These are phyloP conservation scores for Eptatretus atami DNA, from an alignment of 2,797 vertebrate genomes.

Conservation along the genomic window DNA sequence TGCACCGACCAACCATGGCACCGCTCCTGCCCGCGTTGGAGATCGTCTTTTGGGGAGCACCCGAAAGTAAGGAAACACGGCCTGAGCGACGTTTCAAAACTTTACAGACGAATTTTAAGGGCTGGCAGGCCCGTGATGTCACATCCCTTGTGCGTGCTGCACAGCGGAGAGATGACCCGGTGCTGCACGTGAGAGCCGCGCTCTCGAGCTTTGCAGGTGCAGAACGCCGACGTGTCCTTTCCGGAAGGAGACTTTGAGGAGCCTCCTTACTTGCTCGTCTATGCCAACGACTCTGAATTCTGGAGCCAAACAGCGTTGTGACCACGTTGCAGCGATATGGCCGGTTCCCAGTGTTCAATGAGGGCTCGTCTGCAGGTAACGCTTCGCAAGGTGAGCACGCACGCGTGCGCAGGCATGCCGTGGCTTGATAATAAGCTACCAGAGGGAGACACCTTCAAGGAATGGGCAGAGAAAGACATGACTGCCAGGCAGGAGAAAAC, in stretches of 20 bases:
- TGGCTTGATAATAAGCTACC: slow-evolving; percentile 47
- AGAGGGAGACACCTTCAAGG: slow-evolving; percentile 36
- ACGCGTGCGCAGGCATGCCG: slow-evolving; percentile 22
- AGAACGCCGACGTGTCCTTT: slow-evolving; percentile 6
- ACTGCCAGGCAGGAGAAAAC: not conserved
- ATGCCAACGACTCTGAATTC: slow-evolving; percentile 48
- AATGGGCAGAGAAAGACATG: slow-evolving; percentile 25
- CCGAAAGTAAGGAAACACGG: slow-evolving; percentile 14
- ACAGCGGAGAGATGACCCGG: slow-evolving; percentile 17
- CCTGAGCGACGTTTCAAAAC: slow-evolving; percentile 18
- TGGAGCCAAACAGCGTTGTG: slow-evolving; percentile 61
- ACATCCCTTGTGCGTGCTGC: slow-evolving; percentile 28
- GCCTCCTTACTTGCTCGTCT: slow-evolving; percentile 40
- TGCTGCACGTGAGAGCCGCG: slow-evolving; percentile 28
- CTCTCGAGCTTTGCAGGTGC: slow-evolving; percentile 18
- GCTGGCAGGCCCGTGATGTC: slow-evolving; percentile 41
- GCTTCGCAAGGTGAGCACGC: no score
- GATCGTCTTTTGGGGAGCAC: slow-evolving; percentile 17
- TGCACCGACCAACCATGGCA: slow-evolving; percentile 11
- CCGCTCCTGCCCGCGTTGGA: slow-evolving; percentile 26
- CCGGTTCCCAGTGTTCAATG: slow-evolving; percentile 23
- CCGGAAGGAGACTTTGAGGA: not conserved
- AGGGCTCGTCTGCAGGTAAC: not conserved
- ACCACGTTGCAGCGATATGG: slow-evolving; percentile 51
- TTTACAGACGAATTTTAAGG: slow-evolving; percentile 19